Evolutionary conservation across 2,113 vertebrate species (phyloP).

Genomic region (Hemiscyllium ocellatum): DNA sequence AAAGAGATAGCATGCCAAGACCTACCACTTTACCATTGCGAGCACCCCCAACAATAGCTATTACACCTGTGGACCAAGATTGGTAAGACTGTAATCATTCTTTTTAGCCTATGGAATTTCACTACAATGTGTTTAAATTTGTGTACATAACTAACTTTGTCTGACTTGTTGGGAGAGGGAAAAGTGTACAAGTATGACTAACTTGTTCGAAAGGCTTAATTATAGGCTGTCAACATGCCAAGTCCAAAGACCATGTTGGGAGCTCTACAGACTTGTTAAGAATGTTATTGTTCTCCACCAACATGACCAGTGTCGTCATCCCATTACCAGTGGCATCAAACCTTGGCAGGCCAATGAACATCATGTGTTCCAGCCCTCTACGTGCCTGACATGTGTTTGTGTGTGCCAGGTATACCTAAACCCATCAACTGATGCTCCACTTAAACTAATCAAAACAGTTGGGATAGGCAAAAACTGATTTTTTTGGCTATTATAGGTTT

Average conservation of each 20-base stretch:
- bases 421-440: neutral
- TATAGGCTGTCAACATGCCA: neutral
- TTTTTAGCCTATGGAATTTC: neutral
- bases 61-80: slow-evolving; percentile 77
- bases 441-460: neutral
- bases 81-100: slow-evolving; percentile 59
- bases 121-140: neutral
- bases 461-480: neutral
- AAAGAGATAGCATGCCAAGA: slow-evolving; percentile 64
- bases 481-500: neutral
- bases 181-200: neutral
- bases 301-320: too few species aligned
- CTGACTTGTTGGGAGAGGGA: neutral
- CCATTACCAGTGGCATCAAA: too few species aligned
- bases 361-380: too few species aligned
- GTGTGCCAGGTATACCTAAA: too few species aligned
- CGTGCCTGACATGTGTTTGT: too few species aligned
- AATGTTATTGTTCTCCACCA: too few species aligned
- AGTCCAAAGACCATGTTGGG: neutral
- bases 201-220: neutral
- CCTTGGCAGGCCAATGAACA: too few species aligned
- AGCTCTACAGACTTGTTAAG: neutral
- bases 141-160: neutral
- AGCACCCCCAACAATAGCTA: slow-evolving; percentile 78
- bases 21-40: slow-evolving; percentile 76